phyloP scores from a whole-genome alignment of 2,888 invertebrate genomes.

The Nephrotoma appendiculata region DNA sequence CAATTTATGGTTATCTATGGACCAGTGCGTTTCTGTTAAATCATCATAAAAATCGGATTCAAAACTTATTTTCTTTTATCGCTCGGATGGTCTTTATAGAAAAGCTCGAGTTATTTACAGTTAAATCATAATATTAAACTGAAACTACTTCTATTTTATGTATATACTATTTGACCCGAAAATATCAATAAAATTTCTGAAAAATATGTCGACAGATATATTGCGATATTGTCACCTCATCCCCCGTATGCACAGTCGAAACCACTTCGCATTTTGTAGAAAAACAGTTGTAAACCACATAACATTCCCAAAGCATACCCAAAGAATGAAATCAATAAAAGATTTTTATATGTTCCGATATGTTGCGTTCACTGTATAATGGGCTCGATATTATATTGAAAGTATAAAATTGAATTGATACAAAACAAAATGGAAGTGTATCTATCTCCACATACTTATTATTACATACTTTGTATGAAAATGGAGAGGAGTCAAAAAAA shows the following conservation, averaged over 20 bases:
- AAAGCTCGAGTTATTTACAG: background rate
- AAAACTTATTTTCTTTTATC: too few relatives aligned
- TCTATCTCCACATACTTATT: background rate
- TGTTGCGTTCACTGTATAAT: background rate
- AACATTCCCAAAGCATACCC: background rate
- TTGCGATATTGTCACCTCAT: background rate
- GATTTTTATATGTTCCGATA: background rate
- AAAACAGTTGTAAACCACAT: background rate
- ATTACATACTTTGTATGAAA: too few relatives aligned
- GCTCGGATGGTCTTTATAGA: too few relatives aligned
- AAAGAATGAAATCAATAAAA: background rate
- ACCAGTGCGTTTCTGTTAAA: too few relatives aligned
- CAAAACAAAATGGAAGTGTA: background rate
- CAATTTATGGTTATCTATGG: too few relatives aligned
- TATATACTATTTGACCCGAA: background rate
- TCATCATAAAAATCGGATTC: too few relatives aligned
- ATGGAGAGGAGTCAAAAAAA: background rate
- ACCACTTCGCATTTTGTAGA: background rate
- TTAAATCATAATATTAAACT: background rate
- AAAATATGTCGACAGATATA: background rate
- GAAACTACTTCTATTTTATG: background rate
- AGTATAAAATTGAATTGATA: background rate
- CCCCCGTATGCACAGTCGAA: too few relatives aligned
- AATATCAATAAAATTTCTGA: background rate
- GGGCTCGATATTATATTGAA: background rate